Evolutionary conservation across 2,113 vertebrate genomes (phyloP).

Genomic region (Ochotona princeps): DNA sequence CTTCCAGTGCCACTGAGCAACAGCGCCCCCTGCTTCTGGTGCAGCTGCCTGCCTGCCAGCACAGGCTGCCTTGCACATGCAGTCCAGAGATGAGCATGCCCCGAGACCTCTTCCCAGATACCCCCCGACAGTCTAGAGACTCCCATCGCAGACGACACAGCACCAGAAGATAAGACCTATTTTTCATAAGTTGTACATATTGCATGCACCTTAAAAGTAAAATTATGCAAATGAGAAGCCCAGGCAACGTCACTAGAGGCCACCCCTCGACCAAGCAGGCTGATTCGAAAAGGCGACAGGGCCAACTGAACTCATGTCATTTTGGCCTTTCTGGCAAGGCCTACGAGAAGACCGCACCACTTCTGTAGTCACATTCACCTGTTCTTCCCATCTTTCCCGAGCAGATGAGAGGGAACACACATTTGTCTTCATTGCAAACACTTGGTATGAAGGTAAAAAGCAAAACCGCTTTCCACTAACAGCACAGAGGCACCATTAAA

Average conservation of each 20-base stretch:
- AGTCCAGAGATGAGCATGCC: conserved; percentile 17
- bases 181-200: conserved; percentile 42
- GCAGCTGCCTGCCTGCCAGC: not conserved
- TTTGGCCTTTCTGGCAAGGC: conserved; percentile 75
- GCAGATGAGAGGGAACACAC: conserved; percentile 81
- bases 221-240: conserved; percentile 20
- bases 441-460: conserved; percentile 83
- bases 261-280: not conserved
- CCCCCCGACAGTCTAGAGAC: not conserved
- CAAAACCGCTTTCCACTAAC: conserved; percentile 84
- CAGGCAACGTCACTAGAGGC: not conserved
- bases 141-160: not conserved
- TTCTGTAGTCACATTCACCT: conserved; percentile 67
- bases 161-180: not conserved
- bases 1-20: not conserved
- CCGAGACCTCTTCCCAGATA: not conserved
- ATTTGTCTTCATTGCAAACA: conserved; percentile 86
- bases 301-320: conserved; percentile 33
- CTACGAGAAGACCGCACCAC: conserved; percentile 59
- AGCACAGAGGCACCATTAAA: conserved; percentile 88
- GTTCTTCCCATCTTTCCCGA: conserved; percentile 79
- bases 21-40: not conserved
- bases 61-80: not conserved
- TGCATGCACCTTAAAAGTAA: not conserved
- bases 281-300: conserved; percentile 19